Conservation (phyloP, 2,888 invertebrate genomes). For the Athalia rosae region DNA sequence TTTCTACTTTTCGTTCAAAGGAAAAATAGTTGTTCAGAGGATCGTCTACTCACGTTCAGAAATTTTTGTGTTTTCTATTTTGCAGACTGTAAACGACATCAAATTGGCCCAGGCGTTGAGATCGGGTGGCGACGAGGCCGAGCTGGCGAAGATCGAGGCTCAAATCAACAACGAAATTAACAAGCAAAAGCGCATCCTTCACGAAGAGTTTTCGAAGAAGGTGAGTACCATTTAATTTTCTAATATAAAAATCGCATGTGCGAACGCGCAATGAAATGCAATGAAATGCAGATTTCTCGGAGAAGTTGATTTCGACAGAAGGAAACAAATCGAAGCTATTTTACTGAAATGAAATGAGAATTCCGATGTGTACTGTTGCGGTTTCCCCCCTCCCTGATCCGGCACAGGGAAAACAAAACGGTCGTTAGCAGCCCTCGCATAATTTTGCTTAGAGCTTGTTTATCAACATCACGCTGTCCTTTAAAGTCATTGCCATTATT, state of each 20-base stretch:
- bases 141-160: conserved; percentile 80
- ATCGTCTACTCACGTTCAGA: not conserved
- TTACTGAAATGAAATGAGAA: too few relatives aligned
- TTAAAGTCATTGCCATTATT: too few relatives aligned
- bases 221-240: conserved; percentile 70
- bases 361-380: too few relatives aligned
- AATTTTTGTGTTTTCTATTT: conserved; percentile 48
- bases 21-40: not conserved
- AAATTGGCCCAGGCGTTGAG: conserved; percentile 81
- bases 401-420: too few relatives aligned
- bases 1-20: too few relatives aligned
- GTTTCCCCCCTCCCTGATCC: too few relatives aligned
- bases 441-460: too few relatives aligned
- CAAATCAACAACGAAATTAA: conserved; percentile 77
- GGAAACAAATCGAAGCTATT: too few relatives aligned
- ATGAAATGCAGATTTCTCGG: too few relatives aligned
- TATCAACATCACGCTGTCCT: too few relatives aligned
- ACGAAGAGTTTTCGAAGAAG: conserved; percentile 83
- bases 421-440: too few relatives aligned
- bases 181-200: conserved; percentile 80
- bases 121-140: conserved; percentile 77
- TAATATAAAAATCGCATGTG: conserved; percentile 12
- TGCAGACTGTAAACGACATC: conserved; percentile 77
- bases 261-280: not conserved
- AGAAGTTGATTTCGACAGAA: too few relatives aligned